phyloP scores from a whole-genome alignment of 2,113 vertebrate genomes.

The Hippocampus zosterae region DNA sequence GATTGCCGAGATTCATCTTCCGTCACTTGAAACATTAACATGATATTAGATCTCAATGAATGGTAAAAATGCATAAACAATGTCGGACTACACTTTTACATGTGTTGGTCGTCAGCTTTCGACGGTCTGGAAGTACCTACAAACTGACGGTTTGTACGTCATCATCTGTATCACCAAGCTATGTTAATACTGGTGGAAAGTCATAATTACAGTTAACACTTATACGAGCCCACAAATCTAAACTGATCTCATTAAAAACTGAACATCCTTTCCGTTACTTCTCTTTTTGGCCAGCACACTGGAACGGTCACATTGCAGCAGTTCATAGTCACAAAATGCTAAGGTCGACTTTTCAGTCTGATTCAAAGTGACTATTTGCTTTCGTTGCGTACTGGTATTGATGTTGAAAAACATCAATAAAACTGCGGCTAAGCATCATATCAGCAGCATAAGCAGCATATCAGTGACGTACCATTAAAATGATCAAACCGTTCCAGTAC shows the following conservation, averaged over 20 bases:
- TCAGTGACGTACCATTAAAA: neutral
- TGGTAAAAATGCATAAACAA: neutral
- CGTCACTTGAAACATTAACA: neutral
- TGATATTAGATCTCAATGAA: neutral
- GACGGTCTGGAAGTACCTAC: neutral
- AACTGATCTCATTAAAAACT: neutral
- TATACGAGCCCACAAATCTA: neutral
- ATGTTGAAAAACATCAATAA: too few species aligned
- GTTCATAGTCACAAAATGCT: neutral
- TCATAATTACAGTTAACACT: neutral
- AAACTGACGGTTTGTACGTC: neutral
- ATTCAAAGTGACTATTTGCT: neutral
- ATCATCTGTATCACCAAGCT: too few species aligned
- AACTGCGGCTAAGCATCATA: neutral
- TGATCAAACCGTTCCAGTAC: too few species aligned
- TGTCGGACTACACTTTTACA: neutral
- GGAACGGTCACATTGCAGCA: neutral
- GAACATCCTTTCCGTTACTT: neutral
- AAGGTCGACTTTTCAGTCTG: neutral
- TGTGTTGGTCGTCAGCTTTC: neutral
- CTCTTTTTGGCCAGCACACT: neutral
- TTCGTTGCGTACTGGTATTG: neutral
- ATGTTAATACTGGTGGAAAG: neutral
- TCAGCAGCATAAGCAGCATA: too few species aligned
- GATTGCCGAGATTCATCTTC: neutral